Evolutionary conservation across 2,888 invertebrate genomes (phyloP).

Genomic region (Dendrolimus pini): DNA sequence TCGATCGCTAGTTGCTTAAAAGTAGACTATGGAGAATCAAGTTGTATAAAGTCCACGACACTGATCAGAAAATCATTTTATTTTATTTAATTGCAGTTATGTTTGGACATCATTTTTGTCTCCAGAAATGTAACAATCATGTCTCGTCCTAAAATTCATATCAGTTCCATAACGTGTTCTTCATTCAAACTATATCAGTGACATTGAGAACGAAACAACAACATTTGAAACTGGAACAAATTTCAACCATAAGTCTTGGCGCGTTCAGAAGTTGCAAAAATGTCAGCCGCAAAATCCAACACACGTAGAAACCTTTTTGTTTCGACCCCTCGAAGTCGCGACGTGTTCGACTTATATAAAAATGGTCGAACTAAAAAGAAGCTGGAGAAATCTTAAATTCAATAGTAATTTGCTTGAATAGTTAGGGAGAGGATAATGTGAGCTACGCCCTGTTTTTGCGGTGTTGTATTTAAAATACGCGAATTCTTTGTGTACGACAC

Average conservation of each 20-base stretch:
- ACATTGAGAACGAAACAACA: not conserved
- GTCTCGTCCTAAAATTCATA: not conserved
- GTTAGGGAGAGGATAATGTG: constrained; percentile 61
- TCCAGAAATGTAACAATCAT: too few species aligned
- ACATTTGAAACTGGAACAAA: not conserved
- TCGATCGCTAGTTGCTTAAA: too few species aligned
- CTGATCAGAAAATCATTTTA: too few species aligned
- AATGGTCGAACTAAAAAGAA: constrained; percentile 43
- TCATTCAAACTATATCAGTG: not conserved
- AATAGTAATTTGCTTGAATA: constrained; percentile 69
- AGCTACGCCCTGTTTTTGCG: constrained; percentile 67
- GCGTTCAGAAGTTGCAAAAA: constrained; percentile 22
- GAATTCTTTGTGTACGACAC: constrained; percentile 65
- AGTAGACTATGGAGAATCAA: too few species aligned
- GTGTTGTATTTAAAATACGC: constrained; percentile 67
- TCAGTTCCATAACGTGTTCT: not conserved
- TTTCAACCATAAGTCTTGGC: not conserved
- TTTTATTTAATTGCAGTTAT: too few species aligned
- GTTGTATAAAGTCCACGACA: too few species aligned
- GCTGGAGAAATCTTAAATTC: constrained; percentile 69
- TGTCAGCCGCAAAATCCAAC: constrained; percentile 21
- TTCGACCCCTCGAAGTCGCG: constrained; percentile 27
- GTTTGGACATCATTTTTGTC: too few species aligned
- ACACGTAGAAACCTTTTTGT: constrained; percentile 34
- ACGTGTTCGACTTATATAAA: constrained; percentile 41